Evolutionary conservation across 2,888 invertebrate species (phyloP).

Genomic region (Amorpha juglandis): DNA sequence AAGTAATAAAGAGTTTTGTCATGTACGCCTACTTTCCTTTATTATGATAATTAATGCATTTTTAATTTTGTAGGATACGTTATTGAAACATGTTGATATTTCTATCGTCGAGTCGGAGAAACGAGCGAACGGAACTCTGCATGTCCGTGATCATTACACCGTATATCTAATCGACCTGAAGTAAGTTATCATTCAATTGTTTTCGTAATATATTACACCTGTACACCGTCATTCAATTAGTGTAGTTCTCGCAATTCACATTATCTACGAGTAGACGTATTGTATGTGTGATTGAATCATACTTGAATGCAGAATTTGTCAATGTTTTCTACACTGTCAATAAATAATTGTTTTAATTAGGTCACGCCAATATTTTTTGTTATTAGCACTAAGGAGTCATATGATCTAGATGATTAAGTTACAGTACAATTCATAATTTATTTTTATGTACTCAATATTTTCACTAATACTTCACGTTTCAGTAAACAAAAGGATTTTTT

Average conservation of each 20-base stretch:
- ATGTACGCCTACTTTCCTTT: slow-evolving; percentile 63
- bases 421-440: no score
- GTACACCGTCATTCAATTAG: slow-evolving; percentile 45
- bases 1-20: slow-evolving; percentile 51
- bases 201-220: slow-evolving; percentile 51
- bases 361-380: no score
- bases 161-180: slow-evolving; percentile 91
- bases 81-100: slow-evolving; percentile 89
- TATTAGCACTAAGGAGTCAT: no score
- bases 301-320: not conserved
- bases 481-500: no score
- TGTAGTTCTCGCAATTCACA: slow-evolving; percentile 2
- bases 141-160: slow-evolving; percentile 90
- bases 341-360: no score
- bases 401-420: no score
- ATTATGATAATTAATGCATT: slow-evolving; percentile 35
- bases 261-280: not conserved
- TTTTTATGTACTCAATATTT: no score
- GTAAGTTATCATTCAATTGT: slow-evolving; percentile 78
- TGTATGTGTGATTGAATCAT: no score
- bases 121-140: slow-evolving; percentile 89
- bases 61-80: slow-evolving; percentile 83
- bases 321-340: no score
- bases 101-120: slow-evolving; percentile 91
- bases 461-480: no score